A percentile compares a stretch with the other conserved stretches of the same genome.
phyloP scores from a whole-genome alignment of 2,113 vertebrate species.

The Tautogolabrus adspersus region DNA sequence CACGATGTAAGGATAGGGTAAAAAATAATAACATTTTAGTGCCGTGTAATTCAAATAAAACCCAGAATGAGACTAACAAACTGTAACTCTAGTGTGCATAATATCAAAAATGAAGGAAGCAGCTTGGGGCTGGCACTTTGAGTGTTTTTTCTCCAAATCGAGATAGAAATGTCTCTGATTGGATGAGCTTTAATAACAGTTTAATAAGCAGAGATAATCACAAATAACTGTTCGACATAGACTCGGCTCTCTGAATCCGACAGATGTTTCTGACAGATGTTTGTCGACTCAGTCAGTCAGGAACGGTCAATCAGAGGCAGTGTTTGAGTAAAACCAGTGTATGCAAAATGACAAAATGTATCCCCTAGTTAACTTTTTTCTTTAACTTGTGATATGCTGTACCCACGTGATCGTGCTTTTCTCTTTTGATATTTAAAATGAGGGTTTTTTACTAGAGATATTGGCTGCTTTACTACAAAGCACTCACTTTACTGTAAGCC shows the following conservation, averaged over 20 bases:
- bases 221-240: neutral
- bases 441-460: slow-evolving; percentile 8
- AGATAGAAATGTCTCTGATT: neutral
- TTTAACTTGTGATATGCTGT: neutral
- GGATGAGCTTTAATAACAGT: neutral
- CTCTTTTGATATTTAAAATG: neutral
- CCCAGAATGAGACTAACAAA: too few relatives aligned
- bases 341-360: neutral
- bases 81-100: too few relatives aligned
- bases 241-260: neutral
- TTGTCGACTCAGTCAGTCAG: neutral
- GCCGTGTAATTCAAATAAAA: too few relatives aligned
- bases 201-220: neutral
- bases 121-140: neutral
- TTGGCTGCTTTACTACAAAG: slow-evolving; percentile 19
- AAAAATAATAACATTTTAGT: too few relatives aligned
- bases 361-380: neutral
- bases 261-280: neutral
- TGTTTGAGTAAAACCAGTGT: slow-evolving; percentile 1
- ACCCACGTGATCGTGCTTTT: neutral
- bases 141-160: neutral
- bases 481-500: slow-evolving; percentile 10
- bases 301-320: neutral
- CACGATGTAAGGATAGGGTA: too few relatives aligned
- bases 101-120: too few relatives aligned